A percentile compares a stretch with the other conserved stretches of the same genome.
Conservation (phyloP, 2,888 invertebrate species). For the Yponomeuta cagnagella region DNA sequence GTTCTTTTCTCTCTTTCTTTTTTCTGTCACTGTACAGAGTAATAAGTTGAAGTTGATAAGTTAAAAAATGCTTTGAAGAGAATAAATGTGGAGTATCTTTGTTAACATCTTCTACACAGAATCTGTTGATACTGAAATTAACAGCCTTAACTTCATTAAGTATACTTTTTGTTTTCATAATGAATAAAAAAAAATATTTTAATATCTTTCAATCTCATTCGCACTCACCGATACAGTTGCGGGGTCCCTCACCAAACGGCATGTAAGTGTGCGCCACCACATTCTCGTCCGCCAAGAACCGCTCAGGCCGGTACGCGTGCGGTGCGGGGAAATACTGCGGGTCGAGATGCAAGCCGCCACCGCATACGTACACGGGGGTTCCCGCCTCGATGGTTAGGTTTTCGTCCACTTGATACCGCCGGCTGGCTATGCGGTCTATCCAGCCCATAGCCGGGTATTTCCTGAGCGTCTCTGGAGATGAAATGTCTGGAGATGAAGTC, state of each 20-base stretch:
- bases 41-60: too few relatives aligned
- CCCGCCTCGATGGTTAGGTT: slow-evolving; percentile 37
- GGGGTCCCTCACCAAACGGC: slow-evolving; percentile 24
- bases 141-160: too few relatives aligned
- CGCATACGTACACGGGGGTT: slow-evolving; percentile 40
- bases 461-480: slow-evolving; percentile 36
- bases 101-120: too few relatives aligned
- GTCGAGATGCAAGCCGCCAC: slow-evolving; percentile 25
- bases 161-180: too few relatives aligned
- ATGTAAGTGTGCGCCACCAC: slow-evolving; percentile 19
- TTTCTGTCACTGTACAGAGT: too few relatives aligned
- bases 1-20: too few relatives aligned
- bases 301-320: slow-evolving; percentile 20
- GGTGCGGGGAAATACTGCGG: slow-evolving; percentile 22
- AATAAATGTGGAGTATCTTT: too few relatives aligned
- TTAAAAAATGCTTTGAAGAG: too few relatives aligned
- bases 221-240: slow-evolving; percentile 22
- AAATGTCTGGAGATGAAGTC: slow-evolving; percentile 30
- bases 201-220: background rate
- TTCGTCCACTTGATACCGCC: slow-evolving; percentile 39
- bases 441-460: slow-evolving; percentile 41
- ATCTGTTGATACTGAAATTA: too few relatives aligned
- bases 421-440: slow-evolving; percentile 26
- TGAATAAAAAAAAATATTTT: too few relatives aligned
- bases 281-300: slow-evolving; percentile 22